phyloP scores from a whole-genome alignment of 2,113 vertebrate genomes.

The Pycnonotus jocosus region DNA sequence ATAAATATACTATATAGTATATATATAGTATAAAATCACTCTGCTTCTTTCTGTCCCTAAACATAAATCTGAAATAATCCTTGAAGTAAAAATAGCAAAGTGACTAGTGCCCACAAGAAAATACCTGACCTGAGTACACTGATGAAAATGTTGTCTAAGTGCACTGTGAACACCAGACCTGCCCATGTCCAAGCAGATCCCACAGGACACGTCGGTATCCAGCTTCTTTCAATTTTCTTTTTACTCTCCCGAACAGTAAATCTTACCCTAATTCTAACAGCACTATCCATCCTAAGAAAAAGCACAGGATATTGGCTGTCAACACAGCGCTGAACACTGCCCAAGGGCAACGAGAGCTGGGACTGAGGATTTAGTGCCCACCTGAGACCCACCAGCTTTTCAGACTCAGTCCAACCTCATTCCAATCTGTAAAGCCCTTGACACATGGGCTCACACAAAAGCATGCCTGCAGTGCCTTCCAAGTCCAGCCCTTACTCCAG shows the following conservation, averaged over 20 bases:
- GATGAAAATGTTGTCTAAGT: neutral
- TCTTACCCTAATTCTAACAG: neutral
- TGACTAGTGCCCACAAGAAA: neutral
- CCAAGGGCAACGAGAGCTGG: neutral
- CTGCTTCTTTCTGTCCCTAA: neutral
- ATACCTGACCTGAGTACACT: neutral
- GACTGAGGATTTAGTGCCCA: neutral
- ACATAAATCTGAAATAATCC: neutral
- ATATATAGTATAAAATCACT: neutral
- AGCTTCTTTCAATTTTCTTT: neutral
- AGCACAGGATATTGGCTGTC: neutral
- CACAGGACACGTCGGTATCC: neutral
- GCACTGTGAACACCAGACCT: neutral
- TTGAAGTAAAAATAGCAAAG: neutral
- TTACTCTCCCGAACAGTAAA: neutral
- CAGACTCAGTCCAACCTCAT: neutral
- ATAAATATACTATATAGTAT: no score
- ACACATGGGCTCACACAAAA: neutral
- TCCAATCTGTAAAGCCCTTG: neutral
- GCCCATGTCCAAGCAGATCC: neutral
- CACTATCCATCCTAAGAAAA: neutral
- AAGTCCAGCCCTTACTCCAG: neutral
- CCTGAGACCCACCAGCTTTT: neutral
- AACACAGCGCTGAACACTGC: neutral
- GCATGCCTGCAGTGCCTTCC: neutral